Base-by-base conservation (phyloP, 1,140 invertebrate genomes). In the Drosophila bocki region DNA sequence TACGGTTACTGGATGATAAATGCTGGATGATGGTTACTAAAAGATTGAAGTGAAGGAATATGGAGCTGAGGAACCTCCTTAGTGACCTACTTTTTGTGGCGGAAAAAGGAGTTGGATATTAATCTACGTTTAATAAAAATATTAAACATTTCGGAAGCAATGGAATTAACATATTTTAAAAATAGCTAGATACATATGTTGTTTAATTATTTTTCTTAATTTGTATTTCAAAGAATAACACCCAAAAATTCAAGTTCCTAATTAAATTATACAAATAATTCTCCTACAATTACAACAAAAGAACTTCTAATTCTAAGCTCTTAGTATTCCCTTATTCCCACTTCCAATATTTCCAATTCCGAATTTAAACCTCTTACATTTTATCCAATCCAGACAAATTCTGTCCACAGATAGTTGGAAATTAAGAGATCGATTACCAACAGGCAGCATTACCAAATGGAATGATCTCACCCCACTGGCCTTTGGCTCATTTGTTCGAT, bases 401-500 rank as follows among this genome's bases (percentile, higher is more conserved):
- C 51, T 54, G 33, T 7, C 17, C 50, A 13, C 19, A 35, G 3
- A 22, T 47, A 12, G 26, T 6, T 17, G 11, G 0, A 19, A 37
- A 37, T 54, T 54, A 7, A 3, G 33, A 19, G 33, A 54, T 54
- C 51, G 33, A 54, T 54, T 54, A 37, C 53, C 53, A 22, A 39
- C 5, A 39, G 19, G 33, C 51, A 54, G 51, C 51, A 17, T 29
- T 29, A 29, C 26, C 26, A 29, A 29, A 29, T 29, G 51, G 17
- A 39, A 39, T 56, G 53, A 39, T 56, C 53, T 56, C 35, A 56
- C 53, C 8, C 53, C 53, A 26, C 13, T 37, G 33, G 53, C 53
- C 53, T 56, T 54, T 56, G 13, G 35, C 51, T 54, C 33, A 54
- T 54, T 54, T 54, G 51, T 54, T 54, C 33, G 8, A 37, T 54